phyloP scores from a whole-genome alignment of 2,113 vertebrate genomes.

The Pteronura brasiliensis region DNA sequence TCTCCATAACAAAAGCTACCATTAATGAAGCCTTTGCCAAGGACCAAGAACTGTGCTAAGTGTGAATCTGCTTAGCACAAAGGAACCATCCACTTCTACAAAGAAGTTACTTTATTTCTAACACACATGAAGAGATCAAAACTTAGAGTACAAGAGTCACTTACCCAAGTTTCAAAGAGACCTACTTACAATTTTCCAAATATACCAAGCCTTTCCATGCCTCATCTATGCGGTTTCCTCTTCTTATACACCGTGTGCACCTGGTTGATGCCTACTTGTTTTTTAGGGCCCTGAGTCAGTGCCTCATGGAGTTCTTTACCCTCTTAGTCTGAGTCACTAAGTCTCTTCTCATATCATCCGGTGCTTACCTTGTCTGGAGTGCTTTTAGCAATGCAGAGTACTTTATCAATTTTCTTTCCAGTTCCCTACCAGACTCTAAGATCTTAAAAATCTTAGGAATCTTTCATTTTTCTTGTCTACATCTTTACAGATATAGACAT shows the following conservation, averaged over 20 bases:
- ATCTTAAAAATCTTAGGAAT: not conserved
- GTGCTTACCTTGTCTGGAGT: not conserved
- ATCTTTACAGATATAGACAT: not conserved
- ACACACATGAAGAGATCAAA: not conserved
- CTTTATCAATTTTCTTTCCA: not conserved
- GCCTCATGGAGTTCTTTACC: not conserved
- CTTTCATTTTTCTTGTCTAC: not conserved
- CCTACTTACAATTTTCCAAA: not conserved
- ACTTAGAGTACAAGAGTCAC: not conserved
- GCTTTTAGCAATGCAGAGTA: not conserved
- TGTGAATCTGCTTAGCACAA: not conserved
- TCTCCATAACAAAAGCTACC: not conserved
- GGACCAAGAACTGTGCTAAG: not conserved
- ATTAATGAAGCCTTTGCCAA: not conserved
- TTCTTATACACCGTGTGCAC: not conserved
- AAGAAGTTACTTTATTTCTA: not conserved
- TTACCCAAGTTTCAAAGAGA: not conserved
- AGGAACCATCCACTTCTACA: not conserved
- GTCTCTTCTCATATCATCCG: not conserved
- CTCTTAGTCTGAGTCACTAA: not conserved
- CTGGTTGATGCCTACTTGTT: not conserved
- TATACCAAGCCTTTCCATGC: not conserved
- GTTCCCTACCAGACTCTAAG: not conserved
- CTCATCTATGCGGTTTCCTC: not conserved
- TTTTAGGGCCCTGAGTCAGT: not conserved